Evolutionary conservation across 2,113 vertebrate genomes (phyloP), one percentile per base, ranked within the genome.

Genomic region (Nyctibius bracteatus): DNA sequence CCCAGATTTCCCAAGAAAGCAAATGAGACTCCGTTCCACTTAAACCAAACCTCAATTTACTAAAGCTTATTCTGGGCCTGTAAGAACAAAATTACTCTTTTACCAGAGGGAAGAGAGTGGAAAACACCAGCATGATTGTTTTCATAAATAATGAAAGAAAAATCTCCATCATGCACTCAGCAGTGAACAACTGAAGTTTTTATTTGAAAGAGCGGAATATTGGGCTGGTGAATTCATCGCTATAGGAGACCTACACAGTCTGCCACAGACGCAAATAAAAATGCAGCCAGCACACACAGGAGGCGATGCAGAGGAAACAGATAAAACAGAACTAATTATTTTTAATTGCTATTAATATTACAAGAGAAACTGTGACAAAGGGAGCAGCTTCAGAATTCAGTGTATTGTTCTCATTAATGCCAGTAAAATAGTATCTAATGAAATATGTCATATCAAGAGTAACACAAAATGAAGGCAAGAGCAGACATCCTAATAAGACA

Each of bases 111-210:
- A 52, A 94, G 74, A 82, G 65, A 70, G 21, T 33, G 41, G 77
- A 73, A 88, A 90, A 51, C 59, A 90, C 25, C 62, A 44, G 33
- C 0, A 0, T 68, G 81, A 59, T 77, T 90, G 81, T 93, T 96
- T 92, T 88, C 86, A 57, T 88, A 91, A 93, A 90, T 79, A 95
- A 86, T 90, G 72, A 65, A 95, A 90, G 77, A 49, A 81, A 80
- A 92, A 68, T 11, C 86, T 93, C 92, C 44, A 61, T 49, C 58
- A 30, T 0, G 0, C 35, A 25, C 55, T 84, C 75, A 67, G 83
- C 59, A 72, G 91, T 80, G 62, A 93, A 35, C 74, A 46, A 62
- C 21, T 39, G n/a, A 58, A 59, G 74, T 73, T 93, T 81, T 84
- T 39, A 78, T 84, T 55, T 61, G 51, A 81, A 92, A 71, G 52